Base-by-base conservation (phyloP, 2,888 invertebrate genomes). In the Odontocolon sp. region DNA sequence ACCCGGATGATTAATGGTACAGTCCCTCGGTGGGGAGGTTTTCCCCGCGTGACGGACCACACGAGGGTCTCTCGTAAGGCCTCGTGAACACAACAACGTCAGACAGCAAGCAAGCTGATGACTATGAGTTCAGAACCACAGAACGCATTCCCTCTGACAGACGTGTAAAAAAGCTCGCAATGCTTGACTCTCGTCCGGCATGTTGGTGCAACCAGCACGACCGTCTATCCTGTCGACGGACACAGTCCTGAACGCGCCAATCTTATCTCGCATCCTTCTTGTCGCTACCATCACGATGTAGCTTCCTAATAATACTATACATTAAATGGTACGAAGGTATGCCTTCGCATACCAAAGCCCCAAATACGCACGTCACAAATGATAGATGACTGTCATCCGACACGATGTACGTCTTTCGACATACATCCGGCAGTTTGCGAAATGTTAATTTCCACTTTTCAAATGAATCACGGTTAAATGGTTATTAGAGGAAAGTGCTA, bases 1-100 rank as follows among this genome's bases (percentile, higher is more conserved):
- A 86, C 83, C 88, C 85, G 83, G 88, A 90, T 89, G 89, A 89
- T 90, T 89, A 89, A 89, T 90, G 90, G 87, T 82, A 84, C 78
- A 83, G 79, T 77, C 64, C 61, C 67, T 23, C 31, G 64, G 77
- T 50, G 68, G 77, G 74, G 70, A 72, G 79, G 79, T 85, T 84
- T 84, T 83, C 81, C 79, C 79, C 77, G 68, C 69, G 68, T 72
- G 67, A 57, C 66, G 52, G 68, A 80, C 77, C 77, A 45, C 79
- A 70, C 76, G 73, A 70, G 69, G 68, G 70, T 82, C 79, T 81
- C 74, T 80, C 77, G 73, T 56, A 69, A 78, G 69, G 81, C 80
- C 79, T 81, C 77, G 70, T 81, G 67, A 42, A 66, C 69, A 61
- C 77, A 69, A 71, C 59, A 56, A 66, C 66, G 45, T 38, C 45